phyloP scores from a whole-genome alignment of 2,888 invertebrate genomes.

The Ichneumoninae sp. region DNA sequence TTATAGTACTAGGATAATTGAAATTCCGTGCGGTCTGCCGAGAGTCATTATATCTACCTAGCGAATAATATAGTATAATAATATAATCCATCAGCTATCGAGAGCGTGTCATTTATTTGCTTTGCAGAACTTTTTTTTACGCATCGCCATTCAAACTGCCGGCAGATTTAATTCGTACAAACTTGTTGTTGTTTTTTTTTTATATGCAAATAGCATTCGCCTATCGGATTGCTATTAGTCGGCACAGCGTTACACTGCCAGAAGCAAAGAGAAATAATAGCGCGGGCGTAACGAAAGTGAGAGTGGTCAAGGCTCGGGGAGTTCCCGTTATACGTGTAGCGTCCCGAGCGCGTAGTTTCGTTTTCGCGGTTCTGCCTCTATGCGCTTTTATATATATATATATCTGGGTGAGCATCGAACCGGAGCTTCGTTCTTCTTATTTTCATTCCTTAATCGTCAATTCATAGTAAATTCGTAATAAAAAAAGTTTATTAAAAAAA shows the following conservation, averaged over 20 bases:
- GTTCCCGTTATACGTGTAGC: constrained; percentile 42
- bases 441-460: constrained; percentile 9
- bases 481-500: constrained; percentile 32
- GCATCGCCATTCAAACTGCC: constrained; percentile 5
- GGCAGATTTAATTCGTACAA: constrained; percentile 10
- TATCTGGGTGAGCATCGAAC: neutral
- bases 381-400: constrained; percentile 8
- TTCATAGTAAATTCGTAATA: constrained; percentile 26
- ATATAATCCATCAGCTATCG: constrained; percentile 34
- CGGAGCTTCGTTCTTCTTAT: constrained; percentile 1
- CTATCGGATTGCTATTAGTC: constrained; percentile 16
- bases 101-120: neutral
- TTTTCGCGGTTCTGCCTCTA: constrained; percentile 21
- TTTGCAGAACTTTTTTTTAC: neutral
- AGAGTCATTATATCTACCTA: constrained; percentile 41
- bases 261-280: constrained; percentile 29
- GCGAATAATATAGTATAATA: constrained; percentile 44
- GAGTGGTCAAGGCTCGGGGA: constrained; percentile 71
- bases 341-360: constrained; percentile 38
- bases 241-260: neutral
- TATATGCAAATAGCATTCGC: neutral
- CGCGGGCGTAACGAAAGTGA: constrained; percentile 71
- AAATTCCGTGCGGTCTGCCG: constrained; percentile 61
- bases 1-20: constrained; percentile 49
- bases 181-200: too few relatives aligned